Evolutionary conservation across 2,888 invertebrate species (phyloP), one percentile per base, ranked within the genome.

Genomic region (Enoplolaimus lenunculus): DNA sequence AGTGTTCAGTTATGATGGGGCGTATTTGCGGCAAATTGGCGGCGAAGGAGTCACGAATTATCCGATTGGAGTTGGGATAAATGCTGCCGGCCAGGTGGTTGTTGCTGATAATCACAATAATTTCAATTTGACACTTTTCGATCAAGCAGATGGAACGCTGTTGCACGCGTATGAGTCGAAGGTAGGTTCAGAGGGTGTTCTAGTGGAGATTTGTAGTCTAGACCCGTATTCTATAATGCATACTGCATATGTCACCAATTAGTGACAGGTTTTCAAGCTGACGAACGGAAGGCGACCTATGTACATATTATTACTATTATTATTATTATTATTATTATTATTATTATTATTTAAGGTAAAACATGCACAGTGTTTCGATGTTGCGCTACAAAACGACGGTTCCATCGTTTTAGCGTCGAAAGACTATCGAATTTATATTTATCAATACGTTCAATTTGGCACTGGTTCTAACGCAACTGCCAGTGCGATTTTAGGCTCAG

Each of bases 31-130:
- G 67, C 95, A 97, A 83, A 97, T 98, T 79, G 98, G 98, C 70
- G 95, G 97, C 69, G 97, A 98, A 81, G 97, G 97, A 70, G 89
- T 98, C 77, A 98, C 97, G 78, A 98, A 98, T 83, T 98, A 97
- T 83, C 98, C 98, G 1, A 98, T 98, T 76, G 97, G 97, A 28
- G 98, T 98, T 2, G 97, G 97, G 75, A 97, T 98, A 80, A 97
- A 95, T 83, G 89, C 90, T 1, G 89, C 90, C 71, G 97, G 95
- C 45, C 95, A 97, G 82, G 94, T 98, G 75, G 86, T 98, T 75
- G 94, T 98, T 76, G 97, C 97, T 68, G 98, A 98, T 85, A 98
- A 98, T 85, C 98, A 98, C 84, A 98, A 98, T 86, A 98, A 98
- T 84, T 98, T 98, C 86, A 98, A 98, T 83, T 85, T 98, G 83